Evolutionary conservation across 2,797 vertebrate genomes (phyloP).

Genomic region (Octomys mimax): DNA sequence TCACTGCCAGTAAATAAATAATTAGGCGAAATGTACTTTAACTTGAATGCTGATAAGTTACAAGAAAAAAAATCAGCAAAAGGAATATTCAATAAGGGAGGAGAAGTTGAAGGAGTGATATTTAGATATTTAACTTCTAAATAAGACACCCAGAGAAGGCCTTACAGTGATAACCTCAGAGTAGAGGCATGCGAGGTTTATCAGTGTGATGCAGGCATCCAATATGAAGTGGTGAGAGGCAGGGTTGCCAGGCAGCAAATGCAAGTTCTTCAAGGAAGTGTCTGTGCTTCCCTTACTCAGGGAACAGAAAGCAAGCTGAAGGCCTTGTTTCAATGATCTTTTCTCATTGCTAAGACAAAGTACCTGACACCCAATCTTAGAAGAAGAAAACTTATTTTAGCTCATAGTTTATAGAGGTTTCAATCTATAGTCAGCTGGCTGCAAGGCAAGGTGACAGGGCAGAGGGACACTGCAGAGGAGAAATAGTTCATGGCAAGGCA

Average conservation of each 20-base stretch:
- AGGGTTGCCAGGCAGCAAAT: neutral
- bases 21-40: neutral
- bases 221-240: fast-evolving
- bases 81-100: neutral
- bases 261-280: neutral
- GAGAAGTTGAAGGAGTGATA: fast-evolving
- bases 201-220: fast-evolving
- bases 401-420: neutral
- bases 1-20: neutral
- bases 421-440: neutral
- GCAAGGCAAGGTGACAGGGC: neutral
- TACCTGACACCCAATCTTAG: neutral
- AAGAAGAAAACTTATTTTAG: neutral
- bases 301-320: neutral
- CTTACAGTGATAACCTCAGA: neutral
- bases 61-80: neutral
- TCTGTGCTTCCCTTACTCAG: neutral
- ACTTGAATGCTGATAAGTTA: neutral
- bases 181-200: neutral
- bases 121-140: neutral
- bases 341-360: neutral
- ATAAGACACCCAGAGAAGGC: neutral
- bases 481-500: neutral
- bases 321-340: neutral
- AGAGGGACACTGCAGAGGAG: neutral